phyloP scores from a whole-genome alignment of 2,113 vertebrate species.

The Sciurus niger region DNA sequence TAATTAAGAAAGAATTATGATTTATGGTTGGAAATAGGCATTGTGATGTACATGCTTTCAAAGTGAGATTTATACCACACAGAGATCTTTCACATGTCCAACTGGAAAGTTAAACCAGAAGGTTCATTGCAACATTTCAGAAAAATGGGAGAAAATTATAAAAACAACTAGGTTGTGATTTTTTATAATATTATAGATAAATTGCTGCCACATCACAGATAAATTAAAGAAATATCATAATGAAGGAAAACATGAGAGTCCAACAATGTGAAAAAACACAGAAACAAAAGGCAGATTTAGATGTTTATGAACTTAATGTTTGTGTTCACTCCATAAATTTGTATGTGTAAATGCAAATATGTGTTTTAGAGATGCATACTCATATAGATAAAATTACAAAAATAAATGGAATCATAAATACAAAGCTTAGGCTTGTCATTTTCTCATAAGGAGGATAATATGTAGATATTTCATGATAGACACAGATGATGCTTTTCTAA shows the following conservation, averaged over 20 bases:
- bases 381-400: no score
- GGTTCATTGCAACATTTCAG: not conserved
- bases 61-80: not conserved
- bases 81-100: not conserved
- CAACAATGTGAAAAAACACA: not conserved
- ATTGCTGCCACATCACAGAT: not conserved
- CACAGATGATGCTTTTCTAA: no score
- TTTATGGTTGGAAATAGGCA: not conserved
- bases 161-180: not conserved
- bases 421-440: no score
- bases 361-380: no score
- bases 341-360: no score
- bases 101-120: not conserved
- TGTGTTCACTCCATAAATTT: not conserved
- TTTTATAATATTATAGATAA: not conserved
- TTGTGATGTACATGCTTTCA: not conserved
- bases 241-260: not conserved
- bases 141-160: not conserved
- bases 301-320: not conserved
- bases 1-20: not conserved
- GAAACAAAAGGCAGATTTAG: not conserved
- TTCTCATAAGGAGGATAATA: no score
- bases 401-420: no score
- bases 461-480: no score
- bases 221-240: not conserved